Base-by-base conservation (phyloP, 2,888 invertebrate species). In the Asteroscopus sphinx region DNA sequence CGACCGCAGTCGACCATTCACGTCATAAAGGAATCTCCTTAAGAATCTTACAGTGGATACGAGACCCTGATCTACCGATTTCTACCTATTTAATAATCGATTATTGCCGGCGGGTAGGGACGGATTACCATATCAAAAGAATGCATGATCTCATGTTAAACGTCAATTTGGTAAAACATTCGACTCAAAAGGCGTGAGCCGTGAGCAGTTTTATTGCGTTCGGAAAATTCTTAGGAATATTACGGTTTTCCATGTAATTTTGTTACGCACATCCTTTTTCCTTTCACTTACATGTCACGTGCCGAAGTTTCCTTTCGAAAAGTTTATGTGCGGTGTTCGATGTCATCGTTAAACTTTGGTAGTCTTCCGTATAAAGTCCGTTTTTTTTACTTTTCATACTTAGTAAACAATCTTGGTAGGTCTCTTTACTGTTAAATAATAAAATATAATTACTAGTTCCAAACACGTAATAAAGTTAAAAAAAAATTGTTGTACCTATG, bases 41-140 rank as follows among this genome's bases (percentile, higher is more conserved):
- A 87, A 82, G 83, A 79, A 74, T 79, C 83, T 83, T 75, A 80
- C 81, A 85, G 79, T 82, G 76, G 80, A 83, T 85, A 83, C 73
- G 77, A 79, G 84, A 85, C 70, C 79, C 82, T 83, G 88, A 88
- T 89, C 85, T 83, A 72, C 79, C 85, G 86, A 86, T 85, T 89
- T 88, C 85, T 87, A 85, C 86, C 89, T 89, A 88, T 91, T 91
- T 91, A 90, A 91, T 92, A 93, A 92, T 92, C 91, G 90, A 90
- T 91, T 90, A 90, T 89, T 83, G 84, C 88, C 82, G 71, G 76
- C 84, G 86, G 90, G 86, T 81, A 80, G 76, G 83, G 77, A 73
- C 77, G 85, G 85, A 92, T 93, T 92, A 92, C 90, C 92, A 93
- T 92, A 92, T 92, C 92, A 92, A 93, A 90, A 90, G 91, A 88